Evolutionary conservation across 1,140 invertebrate species (phyloP).

Genomic region (Galendromus occidentalis): DNA sequence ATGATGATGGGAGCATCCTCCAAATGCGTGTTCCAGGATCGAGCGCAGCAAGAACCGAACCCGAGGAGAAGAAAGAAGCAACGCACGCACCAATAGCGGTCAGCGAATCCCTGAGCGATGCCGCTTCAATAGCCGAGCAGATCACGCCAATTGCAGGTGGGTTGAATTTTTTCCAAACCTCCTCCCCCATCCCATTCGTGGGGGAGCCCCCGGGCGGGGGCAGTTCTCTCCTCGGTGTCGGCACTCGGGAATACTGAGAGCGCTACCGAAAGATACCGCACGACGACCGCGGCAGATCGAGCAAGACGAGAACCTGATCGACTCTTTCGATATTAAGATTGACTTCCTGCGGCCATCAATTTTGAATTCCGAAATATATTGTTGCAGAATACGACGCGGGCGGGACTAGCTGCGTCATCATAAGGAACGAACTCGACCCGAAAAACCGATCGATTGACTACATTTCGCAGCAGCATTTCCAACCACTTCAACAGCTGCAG

Average conservation of each 20-base stretch:
- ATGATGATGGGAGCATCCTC: not conserved
- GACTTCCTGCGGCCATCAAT: no score
- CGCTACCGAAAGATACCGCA: no score
- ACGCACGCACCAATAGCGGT: conserved; percentile 9
- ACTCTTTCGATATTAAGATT: no score
- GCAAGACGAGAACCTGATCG: no score
- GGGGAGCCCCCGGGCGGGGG: no score
- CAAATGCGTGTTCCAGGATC: not conserved
- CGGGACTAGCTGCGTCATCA: not conserved
- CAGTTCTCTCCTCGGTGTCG: no score
- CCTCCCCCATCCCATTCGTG: no score
- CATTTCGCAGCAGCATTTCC: not conserved
- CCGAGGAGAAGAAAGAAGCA: not conserved
- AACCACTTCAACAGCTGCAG: not conserved
- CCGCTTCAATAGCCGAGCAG: conserved; percentile 15
- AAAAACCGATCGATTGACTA: not conserved
- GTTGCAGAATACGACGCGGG: not conserved
- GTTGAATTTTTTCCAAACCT: not conserved
- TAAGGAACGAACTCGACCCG: not conserved
- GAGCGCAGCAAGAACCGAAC: conserved; percentile 13
- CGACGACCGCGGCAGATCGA: no score
- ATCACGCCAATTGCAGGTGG: conserved; percentile 12
- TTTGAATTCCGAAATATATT: not conserved
- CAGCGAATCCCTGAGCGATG: conserved; percentile 15
- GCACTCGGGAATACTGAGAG: no score